A percentile compares a stretch with the other conserved stretches of the same genome.
Conservation (phyloP, 2,797 vertebrate species). For the Glossophaga mutica region DNA sequence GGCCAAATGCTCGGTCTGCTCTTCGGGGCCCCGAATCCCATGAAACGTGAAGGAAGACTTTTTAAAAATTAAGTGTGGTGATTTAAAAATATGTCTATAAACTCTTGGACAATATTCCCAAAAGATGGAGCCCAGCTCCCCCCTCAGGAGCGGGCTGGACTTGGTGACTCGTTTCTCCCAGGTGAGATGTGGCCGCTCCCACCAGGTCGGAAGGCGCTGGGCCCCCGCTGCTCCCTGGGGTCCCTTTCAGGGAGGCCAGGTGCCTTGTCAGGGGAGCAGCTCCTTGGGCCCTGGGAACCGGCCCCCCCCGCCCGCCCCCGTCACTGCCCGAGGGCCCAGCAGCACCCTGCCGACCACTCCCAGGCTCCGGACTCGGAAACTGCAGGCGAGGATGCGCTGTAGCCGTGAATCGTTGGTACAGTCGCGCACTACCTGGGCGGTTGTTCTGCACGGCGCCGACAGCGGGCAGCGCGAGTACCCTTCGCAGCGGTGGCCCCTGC, state of each 20-base stretch:
- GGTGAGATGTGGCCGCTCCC: neutral
- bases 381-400: fast-evolving
- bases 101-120: neutral
- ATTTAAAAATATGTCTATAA: neutral
- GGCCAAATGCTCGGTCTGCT: fast-evolving
- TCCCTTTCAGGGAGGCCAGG: neutral
- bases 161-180: neutral
- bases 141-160: neutral
- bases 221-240: neutral
- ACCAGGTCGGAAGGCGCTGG: neutral
- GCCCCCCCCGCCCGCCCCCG: too few relatives aligned
- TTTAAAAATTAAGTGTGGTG: neutral
- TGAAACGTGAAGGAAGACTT: neutral
- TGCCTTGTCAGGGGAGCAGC: neutral
- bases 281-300: neutral
- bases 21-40: neutral
- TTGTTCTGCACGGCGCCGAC: too few relatives aligned
- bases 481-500: neutral
- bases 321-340: too few relatives aligned
- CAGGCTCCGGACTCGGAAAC: neutral
- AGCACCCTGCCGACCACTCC: too few relatives aligned
- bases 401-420: too few relatives aligned
- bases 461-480: neutral
- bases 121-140: neutral
- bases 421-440: neutral